Evolutionary conservation across 2,888 invertebrate species (phyloP), one percentile per base, ranked within the genome.

Genomic region (Melanophora roralis): DNA sequence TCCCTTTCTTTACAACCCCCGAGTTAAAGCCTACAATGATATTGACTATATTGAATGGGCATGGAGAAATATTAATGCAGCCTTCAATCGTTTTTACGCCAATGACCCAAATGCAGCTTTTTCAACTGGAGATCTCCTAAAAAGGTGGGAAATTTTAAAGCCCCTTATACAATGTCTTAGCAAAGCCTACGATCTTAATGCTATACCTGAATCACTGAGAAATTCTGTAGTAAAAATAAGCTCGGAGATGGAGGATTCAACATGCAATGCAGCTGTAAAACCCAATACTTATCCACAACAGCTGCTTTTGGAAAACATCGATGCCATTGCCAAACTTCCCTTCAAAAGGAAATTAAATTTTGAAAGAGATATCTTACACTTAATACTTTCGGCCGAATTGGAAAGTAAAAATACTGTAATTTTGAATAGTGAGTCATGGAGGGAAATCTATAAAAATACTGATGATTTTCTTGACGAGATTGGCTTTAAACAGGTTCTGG

Each of bases 281-380:
- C 51, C 68, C 3, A 49, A 57, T 16, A 67, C 1, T 3, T 1
- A 3, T 16, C 21, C 62, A 7, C 81, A 77, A 36, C 79, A 72
- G 23, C 19, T 67, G n/a, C 51, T 83, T 6, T 19, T 85, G 9
- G 75, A 83, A 6, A 40, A 79, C 0, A 85, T 86, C 27, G 19
- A 82, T 19, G 34, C 64, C 0, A 77, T 83, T 9, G 69, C 84
- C 1, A 76, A 84, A 36, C 40, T 87, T 12, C 65, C 86, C 0
- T 5, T 60, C 3, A 21, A 36, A 1, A 73, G 78, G 16, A 85
- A 82, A 3, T 73, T 81, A 7, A 80, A 76, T 0, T 51, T 87
- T 19, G 87, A 88, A 75, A 83, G 80, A 8, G 88, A 88, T 16
- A 68, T 88, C 0, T 65, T 87, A 38, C 81, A 85, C 23, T 40